A percentile compares a stretch with the other conserved stretches of the same genome.
phyloP scores from a whole-genome alignment of 2,113 vertebrate genomes.

The Zapus hudsonius region DNA sequence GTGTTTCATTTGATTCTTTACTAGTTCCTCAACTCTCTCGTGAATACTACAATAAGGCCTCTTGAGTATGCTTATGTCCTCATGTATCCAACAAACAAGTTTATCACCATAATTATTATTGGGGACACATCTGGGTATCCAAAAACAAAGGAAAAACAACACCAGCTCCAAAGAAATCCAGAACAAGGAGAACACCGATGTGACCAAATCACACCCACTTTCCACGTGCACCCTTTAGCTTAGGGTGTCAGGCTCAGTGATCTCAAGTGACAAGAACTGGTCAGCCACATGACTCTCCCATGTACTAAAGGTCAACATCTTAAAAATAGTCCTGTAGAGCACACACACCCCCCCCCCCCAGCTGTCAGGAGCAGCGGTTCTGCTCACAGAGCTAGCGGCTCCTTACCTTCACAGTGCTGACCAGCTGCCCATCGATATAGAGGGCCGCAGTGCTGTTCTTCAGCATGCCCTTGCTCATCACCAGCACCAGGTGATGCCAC shows the following conservation, averaged over 20 bases:
- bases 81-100: background rate
- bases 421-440: slow-evolving; percentile 95
- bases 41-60: background rate
- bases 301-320: background rate
- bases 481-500: slow-evolving; percentile 98
- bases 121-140: too few relatives aligned
- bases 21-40: background rate
- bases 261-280: background rate
- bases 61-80: background rate
- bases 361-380: background rate
- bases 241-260: too few relatives aligned
- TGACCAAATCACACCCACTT: too few relatives aligned
- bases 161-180: too few relatives aligned
- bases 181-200: too few relatives aligned
- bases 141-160: too few relatives aligned
- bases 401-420: slow-evolving; percentile 96
- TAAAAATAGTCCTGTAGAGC: background rate
- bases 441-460: slow-evolving; percentile 98
- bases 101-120: too few relatives aligned
- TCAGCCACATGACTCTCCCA: background rate
- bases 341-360: background rate
- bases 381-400: fast-evolving
- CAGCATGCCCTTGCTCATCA: slow-evolving; percentile 99
- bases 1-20: background rate
- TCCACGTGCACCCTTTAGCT: too few relatives aligned